Percentiles rank a stretch among this genome's conserved stretches.
These are phyloP conservation scores for Tillus elongatus DNA, from an alignment of 2,888 invertebrate genomes.

Conservation along the genomic window DNA sequence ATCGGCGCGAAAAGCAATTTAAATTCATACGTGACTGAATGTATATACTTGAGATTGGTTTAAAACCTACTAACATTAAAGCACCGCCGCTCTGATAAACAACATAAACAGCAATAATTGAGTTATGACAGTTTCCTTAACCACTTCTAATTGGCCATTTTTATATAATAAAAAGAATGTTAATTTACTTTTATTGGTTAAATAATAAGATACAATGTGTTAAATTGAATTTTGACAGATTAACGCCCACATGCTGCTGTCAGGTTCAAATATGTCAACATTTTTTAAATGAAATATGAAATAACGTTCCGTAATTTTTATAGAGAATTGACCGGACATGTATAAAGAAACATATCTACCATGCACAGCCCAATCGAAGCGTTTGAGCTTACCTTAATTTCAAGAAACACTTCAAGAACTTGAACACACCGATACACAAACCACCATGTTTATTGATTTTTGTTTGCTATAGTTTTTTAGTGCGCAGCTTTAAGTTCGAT, in stretches of 20 bases:
- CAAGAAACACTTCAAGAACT: neutral
- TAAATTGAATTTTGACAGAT: slow-evolving; percentile 32
- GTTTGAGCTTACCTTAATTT: slow-evolving; percentile 3
- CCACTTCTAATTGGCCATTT: no score
- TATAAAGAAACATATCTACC: neutral
- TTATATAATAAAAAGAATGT: no score
- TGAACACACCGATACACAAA: slow-evolving; percentile 30
- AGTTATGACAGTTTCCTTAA: no score
- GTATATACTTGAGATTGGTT: no score
- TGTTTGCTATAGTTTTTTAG: slow-evolving; percentile 22
- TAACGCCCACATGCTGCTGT: slow-evolving; percentile 40
- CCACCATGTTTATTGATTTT: slow-evolving; percentile 42
- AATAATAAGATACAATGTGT: no score
- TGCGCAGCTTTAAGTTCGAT: slow-evolving; percentile 2
- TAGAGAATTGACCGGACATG: neutral
- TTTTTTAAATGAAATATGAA: slow-evolving; percentile 24
- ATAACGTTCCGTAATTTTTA: slow-evolving; percentile 20
- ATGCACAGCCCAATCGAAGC: no score
- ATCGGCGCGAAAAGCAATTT: no score
- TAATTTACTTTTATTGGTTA: no score
- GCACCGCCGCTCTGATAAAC: no score
- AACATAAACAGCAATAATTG: no score
- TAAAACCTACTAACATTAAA: no score
- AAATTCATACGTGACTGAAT: no score
- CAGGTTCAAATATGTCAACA: slow-evolving; percentile 32